These are phyloP conservation scores for Corythoichthys intestinalis DNA, from an alignment of 2,113 vertebrate genomes.

Conservation along the genomic window DNA sequence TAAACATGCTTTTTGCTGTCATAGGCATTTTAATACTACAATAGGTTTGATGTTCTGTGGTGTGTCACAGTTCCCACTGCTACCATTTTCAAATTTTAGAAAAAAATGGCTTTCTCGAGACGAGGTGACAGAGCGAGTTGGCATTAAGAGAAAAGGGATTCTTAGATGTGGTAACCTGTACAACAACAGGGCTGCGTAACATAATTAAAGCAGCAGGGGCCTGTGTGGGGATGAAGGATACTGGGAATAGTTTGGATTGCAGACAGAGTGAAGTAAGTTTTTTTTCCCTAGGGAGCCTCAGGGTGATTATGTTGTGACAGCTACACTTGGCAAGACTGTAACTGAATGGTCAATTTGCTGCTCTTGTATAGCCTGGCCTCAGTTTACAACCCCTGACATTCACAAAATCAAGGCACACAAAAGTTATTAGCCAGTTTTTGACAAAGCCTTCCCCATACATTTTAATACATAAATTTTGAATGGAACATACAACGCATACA, in stretches of 20 bases:
- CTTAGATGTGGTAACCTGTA: neutral
- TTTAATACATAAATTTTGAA: too few species aligned
- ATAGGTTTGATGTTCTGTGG: too few species aligned
- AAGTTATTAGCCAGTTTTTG: too few species aligned
- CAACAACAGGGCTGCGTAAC: constrained; percentile 25
- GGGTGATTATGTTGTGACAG: constrained; percentile 45
- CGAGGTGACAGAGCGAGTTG: neutral
- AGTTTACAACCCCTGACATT: constrained; percentile 2
- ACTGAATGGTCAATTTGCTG: constrained; percentile 24
- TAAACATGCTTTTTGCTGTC: too few species aligned
- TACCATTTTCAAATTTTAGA: neutral
- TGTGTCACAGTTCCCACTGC: neutral
- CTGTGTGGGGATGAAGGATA: constrained; percentile 21
- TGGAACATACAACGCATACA: too few species aligned
- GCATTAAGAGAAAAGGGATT: neutral
- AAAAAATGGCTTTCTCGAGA: neutral
- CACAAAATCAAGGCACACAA: neutral
- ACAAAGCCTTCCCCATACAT: too few species aligned
- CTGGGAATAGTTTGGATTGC: constrained; percentile 33
- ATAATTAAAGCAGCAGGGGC: constrained; percentile 30
- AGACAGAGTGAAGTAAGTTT: constrained; percentile 17
- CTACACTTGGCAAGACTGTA: constrained; percentile 18
- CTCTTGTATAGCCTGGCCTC: neutral
- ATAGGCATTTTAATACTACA: too few species aligned
- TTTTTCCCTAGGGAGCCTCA: neutral